These are phyloP conservation scores for Candoia aspera DNA, from an alignment of 2,113 vertebrate species.

Conservation along the genomic window DNA sequence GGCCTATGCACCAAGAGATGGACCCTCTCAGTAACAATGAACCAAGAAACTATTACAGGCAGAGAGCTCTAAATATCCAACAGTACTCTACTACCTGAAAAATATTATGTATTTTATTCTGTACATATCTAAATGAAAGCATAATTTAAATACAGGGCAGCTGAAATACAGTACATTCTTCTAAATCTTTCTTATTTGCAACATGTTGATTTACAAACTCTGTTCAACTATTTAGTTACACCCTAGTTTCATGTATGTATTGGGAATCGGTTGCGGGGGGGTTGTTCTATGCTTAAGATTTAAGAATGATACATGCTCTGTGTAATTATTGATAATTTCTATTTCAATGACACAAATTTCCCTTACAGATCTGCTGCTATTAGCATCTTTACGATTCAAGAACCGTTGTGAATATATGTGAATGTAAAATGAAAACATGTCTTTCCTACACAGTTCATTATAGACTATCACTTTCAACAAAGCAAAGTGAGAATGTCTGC, in stretches of 20 bases:
- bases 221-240: background rate
- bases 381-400: background rate
- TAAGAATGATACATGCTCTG: background rate
- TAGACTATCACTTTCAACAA: constrained; percentile 35
- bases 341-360: background rate
- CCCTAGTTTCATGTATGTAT: background rate
- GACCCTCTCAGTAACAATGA: background rate
- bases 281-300: background rate
- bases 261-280: background rate
- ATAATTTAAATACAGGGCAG: background rate
- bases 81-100: background rate
- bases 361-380: background rate
- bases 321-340: background rate
- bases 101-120: background rate
- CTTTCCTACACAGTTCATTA: constrained; percentile 18
- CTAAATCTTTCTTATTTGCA: background rate
- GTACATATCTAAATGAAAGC: background rate
- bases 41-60: background rate
- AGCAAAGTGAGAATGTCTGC: constrained; percentile 3
- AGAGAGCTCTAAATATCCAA: background rate
- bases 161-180: background rate
- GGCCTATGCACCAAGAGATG: background rate
- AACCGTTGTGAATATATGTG: background rate
- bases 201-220: background rate
- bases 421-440: background rate